These are phyloP conservation scores for Pelvicachromis taeniatus DNA, from an alignment of 2,113 vertebrate genomes.

Conservation along the genomic window DNA sequence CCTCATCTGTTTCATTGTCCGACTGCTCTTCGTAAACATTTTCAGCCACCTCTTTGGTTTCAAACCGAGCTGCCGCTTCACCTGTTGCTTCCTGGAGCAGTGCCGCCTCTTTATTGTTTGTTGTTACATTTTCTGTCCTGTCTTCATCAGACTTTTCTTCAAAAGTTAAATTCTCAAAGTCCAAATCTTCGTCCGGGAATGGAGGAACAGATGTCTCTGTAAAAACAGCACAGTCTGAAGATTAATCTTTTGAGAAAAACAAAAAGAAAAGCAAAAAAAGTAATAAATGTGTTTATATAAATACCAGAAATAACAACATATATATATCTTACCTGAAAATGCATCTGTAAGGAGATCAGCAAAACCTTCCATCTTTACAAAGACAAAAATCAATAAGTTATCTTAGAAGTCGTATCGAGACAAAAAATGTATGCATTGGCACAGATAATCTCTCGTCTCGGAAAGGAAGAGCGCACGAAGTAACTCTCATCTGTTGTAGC, in stretches of 20 bases:
- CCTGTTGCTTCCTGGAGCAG: constrained; percentile 27
- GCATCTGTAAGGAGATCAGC: constrained; percentile 53
- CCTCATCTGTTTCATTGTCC: background rate
- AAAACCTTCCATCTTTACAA: constrained; percentile 64
- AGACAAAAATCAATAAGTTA: background rate
- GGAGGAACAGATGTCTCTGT: constrained; percentile 35
- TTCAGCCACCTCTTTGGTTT: background rate
- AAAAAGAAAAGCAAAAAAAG: background rate
- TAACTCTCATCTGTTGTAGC: constrained; percentile 26
- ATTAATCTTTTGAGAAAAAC: background rate
- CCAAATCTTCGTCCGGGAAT: constrained; percentile 50
- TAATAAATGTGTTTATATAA: rapidly evolving
- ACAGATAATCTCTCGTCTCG: background rate
- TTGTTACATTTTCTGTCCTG: background rate
- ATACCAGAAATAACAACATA: background rate
- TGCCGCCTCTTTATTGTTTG: constrained; percentile 12
- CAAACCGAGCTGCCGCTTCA: background rate
- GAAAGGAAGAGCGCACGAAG: constrained; percentile 30
- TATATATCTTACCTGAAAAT: constrained; percentile 64
- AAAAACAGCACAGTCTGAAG: background rate
- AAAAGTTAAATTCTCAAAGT: constrained; percentile 59
- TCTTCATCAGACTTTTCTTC: constrained; percentile 20
- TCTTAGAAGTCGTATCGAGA: background rate
- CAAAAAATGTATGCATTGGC: background rate
- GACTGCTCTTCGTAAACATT: background rate